Base-by-base conservation (phyloP, 2,888 invertebrate species). In the Gryllus longicercus region DNA sequence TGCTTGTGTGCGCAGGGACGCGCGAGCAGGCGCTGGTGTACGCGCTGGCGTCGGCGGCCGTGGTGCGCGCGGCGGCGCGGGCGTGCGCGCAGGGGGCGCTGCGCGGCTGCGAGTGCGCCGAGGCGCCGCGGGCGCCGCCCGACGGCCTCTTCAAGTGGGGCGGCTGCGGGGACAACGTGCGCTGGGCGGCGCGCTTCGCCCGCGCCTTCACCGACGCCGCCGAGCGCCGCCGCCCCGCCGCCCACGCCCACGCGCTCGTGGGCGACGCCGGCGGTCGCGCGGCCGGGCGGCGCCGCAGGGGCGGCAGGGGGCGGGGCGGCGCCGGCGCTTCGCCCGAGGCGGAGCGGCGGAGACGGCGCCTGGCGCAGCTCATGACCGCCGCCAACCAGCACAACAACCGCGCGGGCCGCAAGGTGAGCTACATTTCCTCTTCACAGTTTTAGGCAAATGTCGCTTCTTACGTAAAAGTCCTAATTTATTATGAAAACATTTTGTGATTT, bases 21-120 rank as follows among this genome's bases (percentile, higher is more conserved):
- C 90, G 94, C 82, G 96, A 96, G 86, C 95, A 95, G 87, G 95
- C 95, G 0, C 95, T 93, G 86, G 94, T 95, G 49, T 94, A 95
- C 87, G 94, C 95, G 4, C 90, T 96, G 86, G 92, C 94, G 25
- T 93, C 95, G 1, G 95, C 95, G 2, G 92, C 95, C 23, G 88
- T 95, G 77, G 91, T 93, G 79, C 94, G 93, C 90, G 90, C 93
- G 21, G 89, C 95, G 84, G 93, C 95, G 11, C 90, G 93, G 82
- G 94, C 94, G 51, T 96, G 95, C 87, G 92, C 94, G 50, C 90
- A 92, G 79, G 95, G 95, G 3, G 89, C 91, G 77, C 88, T 95
- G 77, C 90, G 92, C 14, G 92, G 93, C 78, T 96, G 96, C 87
- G 92, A 94, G 75, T 96, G 96, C 87, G 94, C 94, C 1, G 89